phyloP scores from a whole-genome alignment of 2,797 vertebrate species.

The Amblyraja radiata region DNA sequence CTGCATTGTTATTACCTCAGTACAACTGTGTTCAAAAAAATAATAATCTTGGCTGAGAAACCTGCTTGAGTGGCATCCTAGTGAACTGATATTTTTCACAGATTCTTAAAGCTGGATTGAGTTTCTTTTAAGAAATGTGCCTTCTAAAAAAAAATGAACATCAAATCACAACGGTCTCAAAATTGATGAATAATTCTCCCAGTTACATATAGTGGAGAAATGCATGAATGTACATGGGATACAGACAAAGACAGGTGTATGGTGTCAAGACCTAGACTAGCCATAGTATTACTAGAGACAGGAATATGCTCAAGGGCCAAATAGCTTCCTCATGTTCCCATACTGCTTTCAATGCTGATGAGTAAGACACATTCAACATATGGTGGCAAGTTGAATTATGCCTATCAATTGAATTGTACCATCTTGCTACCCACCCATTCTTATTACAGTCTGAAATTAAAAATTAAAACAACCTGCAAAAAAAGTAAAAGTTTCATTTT shows the following conservation, averaged over 20 bases:
- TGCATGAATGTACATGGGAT: neutral
- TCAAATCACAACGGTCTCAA: neutral
- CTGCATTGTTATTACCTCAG: neutral
- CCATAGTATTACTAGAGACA: no score
- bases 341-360: no score
- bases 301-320: no score
- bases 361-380: no score
- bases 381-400: no score
- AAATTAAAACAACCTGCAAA: no score
- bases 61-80: neutral
- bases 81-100: neutral
- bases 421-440: no score
- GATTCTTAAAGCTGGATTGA: neutral
- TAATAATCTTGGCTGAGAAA: neutral
- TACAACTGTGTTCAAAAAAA: neutral
- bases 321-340: no score
- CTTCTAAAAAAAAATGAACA: neutral
- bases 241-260: no score
- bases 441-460: no score
- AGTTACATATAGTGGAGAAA: neutral
- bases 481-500: neutral
- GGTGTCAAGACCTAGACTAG: no score
- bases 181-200: neutral
- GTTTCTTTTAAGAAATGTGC: neutral
- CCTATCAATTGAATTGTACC: no score